Evolutionary conservation across 2,797 vertebrate genomes (phyloP).

Genomic region (Thamnophis elegans): DNA sequence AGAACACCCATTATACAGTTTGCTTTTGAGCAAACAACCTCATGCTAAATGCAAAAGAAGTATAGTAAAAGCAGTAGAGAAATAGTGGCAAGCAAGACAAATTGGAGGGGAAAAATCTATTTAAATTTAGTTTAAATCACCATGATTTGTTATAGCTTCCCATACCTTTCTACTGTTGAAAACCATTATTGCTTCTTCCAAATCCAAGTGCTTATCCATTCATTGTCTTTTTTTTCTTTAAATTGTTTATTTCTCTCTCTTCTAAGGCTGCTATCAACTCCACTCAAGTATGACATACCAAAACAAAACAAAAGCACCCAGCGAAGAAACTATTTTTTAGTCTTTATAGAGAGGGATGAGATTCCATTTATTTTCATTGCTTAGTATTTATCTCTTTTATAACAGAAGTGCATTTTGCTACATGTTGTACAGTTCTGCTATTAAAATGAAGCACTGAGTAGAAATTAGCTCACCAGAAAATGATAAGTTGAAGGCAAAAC

Average conservation of each 20-base stretch:
- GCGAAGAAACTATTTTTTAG: neutral
- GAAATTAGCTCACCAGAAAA: neutral
- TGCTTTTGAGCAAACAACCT: neutral
- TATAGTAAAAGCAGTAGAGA: neutral
- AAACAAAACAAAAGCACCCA: neutral
- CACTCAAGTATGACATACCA: neutral
- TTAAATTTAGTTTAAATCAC: neutral
- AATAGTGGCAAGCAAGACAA: neutral
- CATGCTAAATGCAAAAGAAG: neutral
- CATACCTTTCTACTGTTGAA: neutral
- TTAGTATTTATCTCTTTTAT: neutral
- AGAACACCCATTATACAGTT: neutral
- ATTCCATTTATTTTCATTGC: neutral
- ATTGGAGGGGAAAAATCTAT: neutral
- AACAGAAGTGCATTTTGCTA: neutral
- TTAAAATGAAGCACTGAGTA: constrained; percentile 5
- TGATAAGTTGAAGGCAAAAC: neutral
- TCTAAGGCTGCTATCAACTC: neutral
- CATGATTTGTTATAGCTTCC: neutral
- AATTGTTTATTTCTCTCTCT: neutral
- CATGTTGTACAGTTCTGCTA: neutral
- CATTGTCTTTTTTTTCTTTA: neutral
- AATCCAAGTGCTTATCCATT: neutral
- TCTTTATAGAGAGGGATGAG: neutral
- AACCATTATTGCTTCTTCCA: neutral